These are phyloP conservation scores for Atractosteus spatula DNA, from an alignment of 2,113 vertebrate genomes.

Conservation along the genomic window DNA sequence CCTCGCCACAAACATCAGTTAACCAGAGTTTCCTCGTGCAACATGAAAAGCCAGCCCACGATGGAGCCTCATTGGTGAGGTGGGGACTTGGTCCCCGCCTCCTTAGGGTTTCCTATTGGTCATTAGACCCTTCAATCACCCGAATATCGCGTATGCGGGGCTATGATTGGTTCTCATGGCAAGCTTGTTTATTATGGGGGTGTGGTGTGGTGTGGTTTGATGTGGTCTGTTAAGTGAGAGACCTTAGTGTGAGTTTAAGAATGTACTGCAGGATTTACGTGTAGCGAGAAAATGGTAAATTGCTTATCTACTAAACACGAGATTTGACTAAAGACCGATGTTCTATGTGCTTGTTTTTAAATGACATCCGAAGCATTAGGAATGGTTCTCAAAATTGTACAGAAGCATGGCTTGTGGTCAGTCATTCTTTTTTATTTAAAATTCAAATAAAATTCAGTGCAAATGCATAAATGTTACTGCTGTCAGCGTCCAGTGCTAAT, in stretches of 20 bases:
- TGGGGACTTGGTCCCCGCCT: not conserved
- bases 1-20: constrained; percentile 39
- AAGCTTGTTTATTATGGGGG: constrained; percentile 34
- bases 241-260: too few relatives aligned
- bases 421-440: constrained; percentile 14
- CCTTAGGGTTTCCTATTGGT: constrained; percentile 19
- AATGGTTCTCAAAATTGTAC: too few relatives aligned
- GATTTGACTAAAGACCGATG: too few relatives aligned
- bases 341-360: too few relatives aligned
- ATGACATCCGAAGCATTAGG: too few relatives aligned
- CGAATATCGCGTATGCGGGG: not conserved
- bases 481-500: too few relatives aligned
- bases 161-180: constrained; percentile 25
- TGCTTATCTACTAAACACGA: too few relatives aligned
- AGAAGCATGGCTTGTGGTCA: not conserved
- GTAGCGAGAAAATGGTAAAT: too few relatives aligned
- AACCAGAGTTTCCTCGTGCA: constrained; percentile 47
- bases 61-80: constrained; percentile 50
- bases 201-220: too few relatives aligned
- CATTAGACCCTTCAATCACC: constrained; percentile 15
- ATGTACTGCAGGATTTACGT: too few relatives aligned
- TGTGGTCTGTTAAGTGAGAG: constrained; percentile 13
- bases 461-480: too few relatives aligned
- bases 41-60: constrained; percentile 53
- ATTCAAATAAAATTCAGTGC: not conserved